Evolutionary conservation across 2,888 invertebrate genomes (phyloP), one percentile per base, ranked within the genome.

Genomic region (Drosophila macrospina): DNA sequence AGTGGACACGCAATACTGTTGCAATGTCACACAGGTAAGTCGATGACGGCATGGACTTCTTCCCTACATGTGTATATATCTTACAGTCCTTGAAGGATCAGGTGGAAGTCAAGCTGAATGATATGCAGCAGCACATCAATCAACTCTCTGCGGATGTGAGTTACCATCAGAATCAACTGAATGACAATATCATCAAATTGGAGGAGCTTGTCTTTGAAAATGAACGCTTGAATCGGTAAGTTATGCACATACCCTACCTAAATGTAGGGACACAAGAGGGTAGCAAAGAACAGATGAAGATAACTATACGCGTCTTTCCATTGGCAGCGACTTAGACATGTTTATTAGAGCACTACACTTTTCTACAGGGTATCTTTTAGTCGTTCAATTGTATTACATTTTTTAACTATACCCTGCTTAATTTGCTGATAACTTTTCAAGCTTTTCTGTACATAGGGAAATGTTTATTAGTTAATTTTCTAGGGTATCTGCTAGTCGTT

Each of bases 1-100:
- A 66, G 93, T 93, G 48, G 94, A 94, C 67, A 81, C 94, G 37
- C 94, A 94, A 86, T 93, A 93, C 74, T 93, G 93, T 59, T 93
- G 93, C 68, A 93, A 93, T 69, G 69, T 94, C 50, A 88, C 93
- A 0, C 93, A 93, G 85, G 89, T 89, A 34, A 57, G 37, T 20
- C 7, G 20, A 1, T 20, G 20, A 1, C 3, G 20, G 20, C 20
- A 20, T 20, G 2, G 3, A 20, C 2, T 20, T 20, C 20, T 20
- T 20, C 20, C 20, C 20, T 20, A 20, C 3, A 20, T 20, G 20
- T 20, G 20, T n/a, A 6, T n/a, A 6, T 16, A 4, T 2, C 11
- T 6, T 41, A 0, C 7, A 91, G 90, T 72, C 86, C 0, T 34
- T 91, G 0, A 91, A 91, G 73, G 71, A 76, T 6, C 90, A 91